Base-by-base conservation (phyloP, 2,888 invertebrate species). In the Eupithecia abbreviata region DNA sequence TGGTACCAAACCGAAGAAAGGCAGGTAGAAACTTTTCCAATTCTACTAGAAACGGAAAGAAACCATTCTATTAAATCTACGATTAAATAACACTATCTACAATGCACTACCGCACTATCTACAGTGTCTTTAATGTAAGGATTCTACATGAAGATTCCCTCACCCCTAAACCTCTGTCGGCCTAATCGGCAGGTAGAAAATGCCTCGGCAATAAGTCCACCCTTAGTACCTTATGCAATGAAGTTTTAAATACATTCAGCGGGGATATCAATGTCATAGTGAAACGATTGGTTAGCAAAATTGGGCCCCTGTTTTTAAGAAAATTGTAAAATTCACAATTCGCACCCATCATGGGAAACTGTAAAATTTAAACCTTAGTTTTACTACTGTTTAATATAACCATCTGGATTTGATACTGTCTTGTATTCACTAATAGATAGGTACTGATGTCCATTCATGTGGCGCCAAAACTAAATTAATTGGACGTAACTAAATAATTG, bases 341-440 rank as follows among this genome's bases (percentile, higher is more conserved):
- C 2, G 4, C 30, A 62, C 62, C 62, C 30, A 30, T 30, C 12
- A 30, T 30, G 30, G 9, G 2, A 18, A 30, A 18, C 10, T 30
- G 62, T 62, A 30, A 62, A 58, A 9, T 58, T 58, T 9, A 58
- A 55, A n/a, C 55, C 9, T 58, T 58, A n/a, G 30, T 30, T 10
- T 62, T 2, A 12, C 10, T 58, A 9, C 30, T 30, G 62, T 18
- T 9, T 30, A 12, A 62, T 30, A 62, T 62, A 62, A 62, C 30
- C 4, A 62, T 62, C 30, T 10, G 62, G 62, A 62, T 62, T 62
- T 62, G 62, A 62, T 62, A 62, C 12, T 62, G 62, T 62, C 62
- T 10, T 62, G 30, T 62, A 18, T 62, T 62, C 62, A 62, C 62
- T 62, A 18, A 58, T 18, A 30, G 12, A 30, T 58, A 30, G 12